These are phyloP conservation scores for Stigmatopora nigra DNA, from an alignment of 2,113 vertebrate species.

Conservation along the genomic window DNA sequence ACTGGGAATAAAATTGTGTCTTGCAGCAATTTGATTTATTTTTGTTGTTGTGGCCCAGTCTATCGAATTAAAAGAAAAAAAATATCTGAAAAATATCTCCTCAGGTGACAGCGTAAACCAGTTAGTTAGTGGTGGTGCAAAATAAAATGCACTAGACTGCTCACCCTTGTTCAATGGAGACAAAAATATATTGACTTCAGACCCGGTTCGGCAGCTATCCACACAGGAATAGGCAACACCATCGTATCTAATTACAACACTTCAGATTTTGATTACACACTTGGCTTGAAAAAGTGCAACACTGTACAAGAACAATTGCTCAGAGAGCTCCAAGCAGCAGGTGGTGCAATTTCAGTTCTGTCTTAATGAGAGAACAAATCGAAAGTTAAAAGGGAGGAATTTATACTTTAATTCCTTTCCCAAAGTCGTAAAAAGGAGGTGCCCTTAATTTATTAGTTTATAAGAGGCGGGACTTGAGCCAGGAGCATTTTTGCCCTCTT, in stretches of 20 bases:
- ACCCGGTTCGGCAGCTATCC: conserved; percentile 57
- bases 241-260: conserved; percentile 70
- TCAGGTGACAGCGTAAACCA: background rate
- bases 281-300: conserved; percentile 69
- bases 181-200: conserved; percentile 52
- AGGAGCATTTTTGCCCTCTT: conserved; percentile 33
- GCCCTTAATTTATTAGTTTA: conserved; percentile 62
- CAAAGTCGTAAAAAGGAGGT: conserved; percentile 58
- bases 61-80: too few species aligned
- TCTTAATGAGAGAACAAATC: conserved; percentile 69
- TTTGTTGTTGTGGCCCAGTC: too few species aligned
- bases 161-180: conserved; percentile 47
- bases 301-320: conserved; percentile 71
- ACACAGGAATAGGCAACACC: conserved; percentile 62
- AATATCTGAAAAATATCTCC: too few species aligned
- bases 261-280: conserved; percentile 68
- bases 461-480: conserved; percentile 54
- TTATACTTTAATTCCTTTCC: conserved; percentile 70
- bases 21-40: too few species aligned
- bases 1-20: too few species aligned
- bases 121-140: background rate
- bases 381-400: conserved; percentile 67
- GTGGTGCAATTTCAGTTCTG: conserved; percentile 62
- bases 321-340: conserved; percentile 66
- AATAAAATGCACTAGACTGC: conserved; percentile 44